Evolutionary conservation across 2,797 vertebrate species (phyloP).

Genomic region (Aselliscus stoliczkanus): DNA sequence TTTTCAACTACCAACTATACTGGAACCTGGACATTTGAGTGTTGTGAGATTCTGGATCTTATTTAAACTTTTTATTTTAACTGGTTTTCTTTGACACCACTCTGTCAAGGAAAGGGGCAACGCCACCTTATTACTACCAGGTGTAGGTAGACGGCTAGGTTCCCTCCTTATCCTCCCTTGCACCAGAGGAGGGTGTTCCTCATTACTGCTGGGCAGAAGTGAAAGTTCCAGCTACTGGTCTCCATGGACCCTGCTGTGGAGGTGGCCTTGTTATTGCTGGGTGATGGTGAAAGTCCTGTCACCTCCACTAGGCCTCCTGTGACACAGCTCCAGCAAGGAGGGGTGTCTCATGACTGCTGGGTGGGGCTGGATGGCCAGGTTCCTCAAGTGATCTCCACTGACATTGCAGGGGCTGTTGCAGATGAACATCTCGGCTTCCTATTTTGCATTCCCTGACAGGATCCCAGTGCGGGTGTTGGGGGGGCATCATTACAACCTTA

Average conservation of each 20-base stretch:
- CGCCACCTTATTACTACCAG: not conserved
- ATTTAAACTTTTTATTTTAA: not conserved
- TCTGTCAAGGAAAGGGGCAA: not conserved
- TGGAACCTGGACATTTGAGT: not conserved
- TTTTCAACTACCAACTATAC: not conserved
- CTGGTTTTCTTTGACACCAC: not conserved
- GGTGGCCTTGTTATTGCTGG: not conserved
- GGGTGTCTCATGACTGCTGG: not conserved
- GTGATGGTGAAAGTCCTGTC: not conserved
- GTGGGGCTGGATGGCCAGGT: not conserved
- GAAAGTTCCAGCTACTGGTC: not conserved
- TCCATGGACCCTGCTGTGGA: not conserved
- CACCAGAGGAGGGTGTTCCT: not conserved
- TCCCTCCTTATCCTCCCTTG: not conserved
- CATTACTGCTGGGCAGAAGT: not conserved
- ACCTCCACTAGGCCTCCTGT: not conserved
- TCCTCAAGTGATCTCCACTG: not conserved
- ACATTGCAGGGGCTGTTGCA: not conserved
- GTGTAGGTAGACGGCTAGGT: not conserved
- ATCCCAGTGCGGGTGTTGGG: not conserved
- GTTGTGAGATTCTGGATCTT: not conserved
- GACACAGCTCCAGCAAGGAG: not conserved
- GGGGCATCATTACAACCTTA: not conserved
- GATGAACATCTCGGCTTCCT: not conserved
- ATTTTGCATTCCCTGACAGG: not conserved